Percentiles rank a stretch among this genome's conserved stretches.
Evolutionary conservation across 2,888 invertebrate genomes (phyloP).

Genomic region (Torymus auratus): DNA sequence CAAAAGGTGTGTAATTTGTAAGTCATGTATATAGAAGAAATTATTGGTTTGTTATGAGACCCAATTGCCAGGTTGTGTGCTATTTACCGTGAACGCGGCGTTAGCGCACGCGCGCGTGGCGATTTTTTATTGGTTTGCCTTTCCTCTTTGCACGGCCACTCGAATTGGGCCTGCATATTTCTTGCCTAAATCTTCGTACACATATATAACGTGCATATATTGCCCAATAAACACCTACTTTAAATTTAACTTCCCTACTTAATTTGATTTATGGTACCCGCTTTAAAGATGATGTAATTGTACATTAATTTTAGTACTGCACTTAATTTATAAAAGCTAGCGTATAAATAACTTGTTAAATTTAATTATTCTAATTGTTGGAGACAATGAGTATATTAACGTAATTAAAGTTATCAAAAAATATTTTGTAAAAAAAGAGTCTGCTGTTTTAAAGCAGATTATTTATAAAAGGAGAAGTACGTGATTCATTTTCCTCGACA

Average conservation of each 20-base stretch:
- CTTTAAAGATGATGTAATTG: background rate
- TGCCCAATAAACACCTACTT: slow-evolving; percentile 3
- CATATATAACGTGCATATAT: slow-evolving; percentile 4
- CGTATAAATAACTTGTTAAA: no score
- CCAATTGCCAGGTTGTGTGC: slow-evolving; percentile 23
- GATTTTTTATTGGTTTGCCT: slow-evolving; percentile 49
- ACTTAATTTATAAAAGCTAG: background rate
- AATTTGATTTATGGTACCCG: background rate
- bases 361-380: no score
- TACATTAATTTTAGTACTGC: background rate
- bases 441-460: no score
- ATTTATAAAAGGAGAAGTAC: no score
- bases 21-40: slow-evolving; percentile 46
- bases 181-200: slow-evolving; percentile 23
- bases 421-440: no score
- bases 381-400: no score
- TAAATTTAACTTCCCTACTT: background rate
- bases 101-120: background rate
- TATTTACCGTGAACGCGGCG: slow-evolving; percentile 38
- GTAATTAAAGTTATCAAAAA: no score
- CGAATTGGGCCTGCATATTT: slow-evolving; percentile 27
- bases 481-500: no score
- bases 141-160: slow-evolving; percentile 30
- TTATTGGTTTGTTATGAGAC: slow-evolving; percentile 35
- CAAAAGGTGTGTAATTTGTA: slow-evolving; percentile 46